Evolutionary conservation across 2,797 vertebrate species (phyloP).

Genomic region (Echeneis naucrates): DNA sequence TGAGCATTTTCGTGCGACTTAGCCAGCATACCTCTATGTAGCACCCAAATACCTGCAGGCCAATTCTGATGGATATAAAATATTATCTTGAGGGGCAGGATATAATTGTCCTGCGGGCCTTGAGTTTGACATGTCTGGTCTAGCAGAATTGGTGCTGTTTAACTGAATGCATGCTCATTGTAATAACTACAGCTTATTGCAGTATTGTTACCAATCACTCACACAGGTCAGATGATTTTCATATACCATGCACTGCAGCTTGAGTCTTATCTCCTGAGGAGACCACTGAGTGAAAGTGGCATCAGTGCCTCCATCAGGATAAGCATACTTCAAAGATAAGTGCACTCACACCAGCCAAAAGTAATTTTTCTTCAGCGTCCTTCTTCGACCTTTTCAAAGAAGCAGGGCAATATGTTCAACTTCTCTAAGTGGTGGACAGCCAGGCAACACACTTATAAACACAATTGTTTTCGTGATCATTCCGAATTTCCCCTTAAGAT

Average conservation of each 20-base stretch:
- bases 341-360: conserved; percentile 10
- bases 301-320: background rate
- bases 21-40: too few relatives aligned
- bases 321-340: background rate
- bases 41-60: too few relatives aligned
- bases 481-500: background rate
- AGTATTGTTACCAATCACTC: background rate
- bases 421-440: conserved; percentile 2
- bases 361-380: background rate
- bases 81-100: too few relatives aligned
- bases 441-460: conserved; percentile 18
- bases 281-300: too few relatives aligned
- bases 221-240: background rate
- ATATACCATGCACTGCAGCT: background rate
- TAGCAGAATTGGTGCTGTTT: conserved; percentile 31
- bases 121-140: too few relatives aligned
- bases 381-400: background rate
- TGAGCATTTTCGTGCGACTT: too few relatives aligned
- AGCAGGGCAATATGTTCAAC: background rate
- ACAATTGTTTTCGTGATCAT: conserved; percentile 14
- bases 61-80: too few relatives aligned
- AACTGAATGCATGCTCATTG: conserved; percentile 18
- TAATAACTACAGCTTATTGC: background rate
- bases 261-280: background rate
- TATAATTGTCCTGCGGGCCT: too few relatives aligned